Evolutionary conservation across 2,797 vertebrate species (phyloP), one percentile per base, ranked within the genome.

Genomic region (Phylloscopus collybita): DNA sequence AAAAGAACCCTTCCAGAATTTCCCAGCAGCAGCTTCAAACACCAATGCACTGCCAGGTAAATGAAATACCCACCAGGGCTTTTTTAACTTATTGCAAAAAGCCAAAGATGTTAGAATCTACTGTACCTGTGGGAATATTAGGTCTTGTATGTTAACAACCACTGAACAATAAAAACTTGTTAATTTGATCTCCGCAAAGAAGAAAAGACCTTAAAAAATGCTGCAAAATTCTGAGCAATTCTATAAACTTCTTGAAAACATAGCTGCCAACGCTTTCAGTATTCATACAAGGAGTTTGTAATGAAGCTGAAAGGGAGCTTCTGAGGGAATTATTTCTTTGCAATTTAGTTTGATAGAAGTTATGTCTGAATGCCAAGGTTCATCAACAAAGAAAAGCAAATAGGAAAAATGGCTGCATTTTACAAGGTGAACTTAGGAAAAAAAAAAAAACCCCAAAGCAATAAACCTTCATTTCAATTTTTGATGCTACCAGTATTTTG

Each of bases 331-430:
- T 69, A 86, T 54, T 93, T 91, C 15, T 80, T 76, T 51, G 16
- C n/a, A 78, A n/a, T 66, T 87, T 53, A 80, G 49, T 72, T 71
- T 88, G 20, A 71, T 54, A 83, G 45, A 69, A 90, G 67, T n/a
- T 71, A 78, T 10, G 3, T 78, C 51, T 86, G 40, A n/a, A 60
- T 56, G 38, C 16, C 25, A 73, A 88, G 8, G 25, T 49, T 51
- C 36, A 47, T 59, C n/a, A 45, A 51, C 57, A 93, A 90, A 71
- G 47, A 84, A 69, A 83, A 82, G 26, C 25, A 74, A 84, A 19
- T 15, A 88, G 8, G 30, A 47, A 71, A 74, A 76, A 60, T 13
- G 3, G 32, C 19, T 69, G 14, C 30, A 57, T 20, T 17, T 4
- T 50, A 20, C 6, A 59, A 40, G 10, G 23, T 30, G 11, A 73